These are phyloP conservation scores for Ophion ellenae DNA, from an alignment of 2,888 invertebrate genomes.

Conservation along the genomic window DNA sequence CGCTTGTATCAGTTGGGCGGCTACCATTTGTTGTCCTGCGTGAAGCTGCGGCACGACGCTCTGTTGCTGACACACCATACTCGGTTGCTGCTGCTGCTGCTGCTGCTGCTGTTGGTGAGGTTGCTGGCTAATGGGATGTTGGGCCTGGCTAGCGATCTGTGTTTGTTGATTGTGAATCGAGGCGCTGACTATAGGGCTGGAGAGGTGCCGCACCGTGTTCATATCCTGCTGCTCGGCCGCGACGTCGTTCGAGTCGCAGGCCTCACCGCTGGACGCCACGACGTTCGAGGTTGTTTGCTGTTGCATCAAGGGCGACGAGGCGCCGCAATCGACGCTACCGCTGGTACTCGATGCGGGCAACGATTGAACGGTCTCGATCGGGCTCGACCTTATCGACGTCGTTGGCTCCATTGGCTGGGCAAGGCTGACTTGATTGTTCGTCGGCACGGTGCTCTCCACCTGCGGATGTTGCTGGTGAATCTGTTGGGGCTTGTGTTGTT, in stretches of 20 bases:
- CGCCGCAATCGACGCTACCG: constrained; percentile 77
- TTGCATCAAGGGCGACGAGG: constrained; percentile 72
- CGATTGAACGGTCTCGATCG: constrained; percentile 79
- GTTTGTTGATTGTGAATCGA: constrained; percentile 57
- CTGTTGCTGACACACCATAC: constrained; percentile 59
- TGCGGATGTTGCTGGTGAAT: constrained; percentile 65
- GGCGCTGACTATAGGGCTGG: constrained; percentile 47
- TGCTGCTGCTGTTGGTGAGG: constrained; percentile 56
- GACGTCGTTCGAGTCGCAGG: constrained; percentile 50
- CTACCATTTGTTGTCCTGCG: constrained; percentile 63
- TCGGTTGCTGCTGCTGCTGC: too few species aligned
- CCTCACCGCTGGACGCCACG: constrained; percentile 75
- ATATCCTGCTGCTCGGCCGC: constrained; percentile 72
- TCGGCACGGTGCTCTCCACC: constrained; percentile 75
- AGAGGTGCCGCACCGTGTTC: constrained; percentile 70
- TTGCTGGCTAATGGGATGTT: constrained; percentile 69
- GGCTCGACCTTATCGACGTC: constrained; percentile 70
- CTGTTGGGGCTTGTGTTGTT: constrained; percentile 58
- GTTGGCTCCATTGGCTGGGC: constrained; percentile 71
- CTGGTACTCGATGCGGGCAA: constrained; percentile 81
- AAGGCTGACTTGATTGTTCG: constrained; percentile 71
- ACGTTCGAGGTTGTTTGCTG: constrained; percentile 66
- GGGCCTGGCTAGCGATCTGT: constrained; percentile 57
- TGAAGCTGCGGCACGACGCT: constrained; percentile 60
- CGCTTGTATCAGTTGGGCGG: constrained; percentile 55